These are phyloP conservation scores for Sepioteuthis lessoniana DNA, from an alignment of 2,888 invertebrate species.

Conservation along the genomic window DNA sequence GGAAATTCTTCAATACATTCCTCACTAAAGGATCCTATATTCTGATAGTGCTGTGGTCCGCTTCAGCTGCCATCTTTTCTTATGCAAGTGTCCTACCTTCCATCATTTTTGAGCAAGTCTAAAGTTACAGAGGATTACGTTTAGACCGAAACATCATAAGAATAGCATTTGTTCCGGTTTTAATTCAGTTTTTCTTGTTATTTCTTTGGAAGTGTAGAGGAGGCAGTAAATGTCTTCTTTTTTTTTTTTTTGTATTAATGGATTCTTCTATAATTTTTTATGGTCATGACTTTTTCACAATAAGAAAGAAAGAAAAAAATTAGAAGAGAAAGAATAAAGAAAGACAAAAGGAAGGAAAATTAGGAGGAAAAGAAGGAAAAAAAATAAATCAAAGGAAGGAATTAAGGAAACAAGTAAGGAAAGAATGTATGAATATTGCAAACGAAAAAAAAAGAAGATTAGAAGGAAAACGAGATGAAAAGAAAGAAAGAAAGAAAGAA, in stretches of 20 bases:
- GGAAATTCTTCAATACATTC: too few species aligned
- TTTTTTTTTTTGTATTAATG: too few species aligned
- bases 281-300: too few species aligned
- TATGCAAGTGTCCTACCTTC: background rate
- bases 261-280: too few species aligned
- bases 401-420: background rate
- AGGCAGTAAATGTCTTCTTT: too few species aligned
- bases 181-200: background rate
- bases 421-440: background rate
- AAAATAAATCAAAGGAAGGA: background rate
- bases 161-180: background rate
- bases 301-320: background rate
- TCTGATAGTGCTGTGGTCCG: too few species aligned
- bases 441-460: background rate
- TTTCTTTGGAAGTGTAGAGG: too few species aligned
- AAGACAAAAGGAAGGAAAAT: background rate
- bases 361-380: background rate
- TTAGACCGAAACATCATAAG: background rate
- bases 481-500: background rate
- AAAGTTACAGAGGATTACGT: background rate
- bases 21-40: too few species aligned
- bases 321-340: background rate
- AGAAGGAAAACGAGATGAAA: background rate
- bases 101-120: background rate
- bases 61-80: background rate